These are phyloP conservation scores for Anorthoa munda DNA, from an alignment of 2,888 invertebrate species.

Conservation along the genomic window DNA sequence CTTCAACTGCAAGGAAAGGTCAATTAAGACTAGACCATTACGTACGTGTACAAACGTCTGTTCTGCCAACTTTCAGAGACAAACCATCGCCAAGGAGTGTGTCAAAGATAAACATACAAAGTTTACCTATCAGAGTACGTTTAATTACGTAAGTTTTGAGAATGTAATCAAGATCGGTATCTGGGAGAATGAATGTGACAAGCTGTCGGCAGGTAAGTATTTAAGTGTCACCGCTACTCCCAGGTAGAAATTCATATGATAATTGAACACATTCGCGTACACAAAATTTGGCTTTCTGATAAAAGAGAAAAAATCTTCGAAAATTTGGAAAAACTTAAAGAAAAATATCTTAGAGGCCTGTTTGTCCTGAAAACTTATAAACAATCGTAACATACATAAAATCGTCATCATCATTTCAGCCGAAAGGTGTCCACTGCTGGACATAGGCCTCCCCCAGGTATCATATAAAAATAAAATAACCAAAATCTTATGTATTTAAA, in stretches of 20 bases:
- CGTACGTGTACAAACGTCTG: background rate
- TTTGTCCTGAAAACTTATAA: no score
- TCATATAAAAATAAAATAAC: no score
- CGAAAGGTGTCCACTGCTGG: no score
- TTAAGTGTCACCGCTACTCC: background rate
- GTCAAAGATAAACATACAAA: conserved; percentile 55
- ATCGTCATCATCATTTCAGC: no score
- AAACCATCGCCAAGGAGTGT: conserved; percentile 45
- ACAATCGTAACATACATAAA: no score
- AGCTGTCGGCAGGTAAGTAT: background rate
- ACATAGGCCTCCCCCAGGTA: no score
- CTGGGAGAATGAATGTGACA: conserved; percentile 26
- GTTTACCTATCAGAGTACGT: conserved; percentile 57
- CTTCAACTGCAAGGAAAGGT: background rate
- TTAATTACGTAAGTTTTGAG: conserved; percentile 62
- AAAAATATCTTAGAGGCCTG: no score
- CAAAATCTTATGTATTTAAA: no score
- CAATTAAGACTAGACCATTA: background rate
- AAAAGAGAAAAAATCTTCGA: no score
- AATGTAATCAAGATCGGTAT: conserved; percentile 44
- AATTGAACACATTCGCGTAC: background rate
- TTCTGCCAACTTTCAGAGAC: conserved; percentile 21
- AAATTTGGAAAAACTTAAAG: no score
- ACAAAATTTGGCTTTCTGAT: no score
- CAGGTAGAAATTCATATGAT: background rate